These are phyloP conservation scores for Acanthiza pusilla DNA, from an alignment of 2,797 vertebrate species.

Conservation along the genomic window DNA sequence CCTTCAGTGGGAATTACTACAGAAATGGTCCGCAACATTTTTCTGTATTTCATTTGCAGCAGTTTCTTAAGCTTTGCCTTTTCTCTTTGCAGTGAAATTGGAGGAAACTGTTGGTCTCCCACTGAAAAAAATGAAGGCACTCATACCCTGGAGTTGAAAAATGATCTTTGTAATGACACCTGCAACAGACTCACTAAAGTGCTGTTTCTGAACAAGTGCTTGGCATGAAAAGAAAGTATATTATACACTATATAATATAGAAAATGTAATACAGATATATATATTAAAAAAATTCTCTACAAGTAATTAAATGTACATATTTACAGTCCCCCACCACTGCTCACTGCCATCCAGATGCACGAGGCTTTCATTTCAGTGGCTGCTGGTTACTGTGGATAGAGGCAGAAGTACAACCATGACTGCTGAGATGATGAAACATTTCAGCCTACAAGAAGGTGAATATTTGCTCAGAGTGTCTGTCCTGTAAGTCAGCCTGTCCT, in stretches of 20 bases:
- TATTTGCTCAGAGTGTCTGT: neutral
- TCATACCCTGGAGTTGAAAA: neutral
- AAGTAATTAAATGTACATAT: neutral
- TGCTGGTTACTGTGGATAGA: neutral
- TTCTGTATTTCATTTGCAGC: neutral
- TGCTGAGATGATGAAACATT: neutral
- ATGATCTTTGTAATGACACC: neutral
- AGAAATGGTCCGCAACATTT: neutral
- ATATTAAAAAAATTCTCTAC: neutral
- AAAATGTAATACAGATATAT: neutral
- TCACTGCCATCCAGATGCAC: neutral
- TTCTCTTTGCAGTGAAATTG: neutral
- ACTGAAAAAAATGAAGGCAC: neutral
- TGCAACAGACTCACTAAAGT: neutral
- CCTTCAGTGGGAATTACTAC: slow-evolving; percentile 24
- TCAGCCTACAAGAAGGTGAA: neutral
- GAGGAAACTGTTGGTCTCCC: neutral
- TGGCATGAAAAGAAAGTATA: neutral
- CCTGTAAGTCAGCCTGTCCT: neutral
- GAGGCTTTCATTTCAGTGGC: neutral
- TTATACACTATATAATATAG: neutral
- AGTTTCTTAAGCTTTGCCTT: neutral
- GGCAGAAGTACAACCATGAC: neutral
- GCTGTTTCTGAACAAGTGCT: neutral
- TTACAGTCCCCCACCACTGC: neutral